Evolutionary conservation across 2,888 invertebrate species (phyloP).

Genomic region (Endomychus coccineus): DNA sequence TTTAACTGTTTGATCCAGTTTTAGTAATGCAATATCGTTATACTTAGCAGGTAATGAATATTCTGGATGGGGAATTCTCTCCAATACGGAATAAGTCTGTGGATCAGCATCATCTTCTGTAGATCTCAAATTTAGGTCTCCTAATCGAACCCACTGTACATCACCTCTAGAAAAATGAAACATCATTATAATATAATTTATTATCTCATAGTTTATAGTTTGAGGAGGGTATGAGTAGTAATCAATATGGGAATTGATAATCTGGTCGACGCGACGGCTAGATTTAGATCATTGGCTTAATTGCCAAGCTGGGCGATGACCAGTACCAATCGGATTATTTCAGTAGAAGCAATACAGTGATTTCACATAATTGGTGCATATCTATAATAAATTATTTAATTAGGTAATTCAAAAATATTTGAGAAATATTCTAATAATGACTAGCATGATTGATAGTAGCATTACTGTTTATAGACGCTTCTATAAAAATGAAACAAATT

Average conservation of each 20-base stretch:
- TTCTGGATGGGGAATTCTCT: conserved; percentile 40
- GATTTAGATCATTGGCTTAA: too few species aligned
- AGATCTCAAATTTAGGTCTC: conserved; percentile 42
- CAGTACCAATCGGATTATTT: too few species aligned
- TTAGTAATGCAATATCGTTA: conserved; percentile 48
- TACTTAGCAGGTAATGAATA: conserved; percentile 42
- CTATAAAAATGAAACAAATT: too few species aligned
- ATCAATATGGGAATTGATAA: background rate
- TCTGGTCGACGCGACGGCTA: background rate
- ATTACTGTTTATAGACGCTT: too few species aligned
- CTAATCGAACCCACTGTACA: conserved; percentile 43
- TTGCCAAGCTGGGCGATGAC: too few species aligned
- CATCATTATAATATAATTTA: background rate
- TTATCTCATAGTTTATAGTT: conserved; percentile 11
- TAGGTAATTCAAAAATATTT: too few species aligned
- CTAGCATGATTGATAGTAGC: too few species aligned
- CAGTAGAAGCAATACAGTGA: too few species aligned
- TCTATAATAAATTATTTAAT: too few species aligned
- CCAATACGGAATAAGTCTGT: conserved; percentile 34
- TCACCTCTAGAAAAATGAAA: conserved; percentile 28
- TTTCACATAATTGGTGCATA: too few species aligned
- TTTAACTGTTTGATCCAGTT: conserved; percentile 36
- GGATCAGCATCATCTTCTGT: conserved; percentile 27
- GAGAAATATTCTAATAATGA: too few species aligned
- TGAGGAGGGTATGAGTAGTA: background rate